phyloP scores from a whole-genome alignment of 2,113 vertebrate genomes.

The Sebastes fasciatus region DNA sequence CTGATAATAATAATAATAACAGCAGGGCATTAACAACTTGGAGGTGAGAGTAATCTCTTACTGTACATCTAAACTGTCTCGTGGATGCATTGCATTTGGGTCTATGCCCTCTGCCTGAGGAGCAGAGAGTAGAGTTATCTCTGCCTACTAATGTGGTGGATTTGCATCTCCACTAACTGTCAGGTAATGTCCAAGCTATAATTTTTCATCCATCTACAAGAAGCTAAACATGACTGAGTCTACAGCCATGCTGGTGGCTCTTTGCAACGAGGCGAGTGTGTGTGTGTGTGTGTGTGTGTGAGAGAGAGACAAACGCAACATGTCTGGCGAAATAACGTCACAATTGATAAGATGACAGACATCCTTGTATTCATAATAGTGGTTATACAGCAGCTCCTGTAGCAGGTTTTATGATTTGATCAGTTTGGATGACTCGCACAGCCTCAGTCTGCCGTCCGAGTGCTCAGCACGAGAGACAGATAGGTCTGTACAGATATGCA shows the following conservation, averaged over 20 bases:
- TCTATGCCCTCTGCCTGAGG: neutral
- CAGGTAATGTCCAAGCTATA: neutral
- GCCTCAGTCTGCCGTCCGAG: no score
- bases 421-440: no score
- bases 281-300: no score
- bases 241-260: neutral
- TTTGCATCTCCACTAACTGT: slow-evolving; percentile 40
- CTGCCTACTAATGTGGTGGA: neutral
- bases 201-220: neutral
- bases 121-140: slow-evolving; percentile 14
- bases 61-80: neutral
- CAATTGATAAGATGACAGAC: no score
- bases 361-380: no score
- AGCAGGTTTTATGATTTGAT: no score
- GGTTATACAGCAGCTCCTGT: no score
- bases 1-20: neutral
- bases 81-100: neutral
- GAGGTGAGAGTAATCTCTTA: neutral
- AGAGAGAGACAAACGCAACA: no score
- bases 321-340: no score
- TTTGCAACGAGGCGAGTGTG: no score
- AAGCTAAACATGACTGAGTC: neutral
- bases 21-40: neutral
- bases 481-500: no score
- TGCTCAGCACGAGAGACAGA: no score